Conservation (phyloP, 1,140 invertebrate genomes). For the Pristionchus pacificus region DNA sequence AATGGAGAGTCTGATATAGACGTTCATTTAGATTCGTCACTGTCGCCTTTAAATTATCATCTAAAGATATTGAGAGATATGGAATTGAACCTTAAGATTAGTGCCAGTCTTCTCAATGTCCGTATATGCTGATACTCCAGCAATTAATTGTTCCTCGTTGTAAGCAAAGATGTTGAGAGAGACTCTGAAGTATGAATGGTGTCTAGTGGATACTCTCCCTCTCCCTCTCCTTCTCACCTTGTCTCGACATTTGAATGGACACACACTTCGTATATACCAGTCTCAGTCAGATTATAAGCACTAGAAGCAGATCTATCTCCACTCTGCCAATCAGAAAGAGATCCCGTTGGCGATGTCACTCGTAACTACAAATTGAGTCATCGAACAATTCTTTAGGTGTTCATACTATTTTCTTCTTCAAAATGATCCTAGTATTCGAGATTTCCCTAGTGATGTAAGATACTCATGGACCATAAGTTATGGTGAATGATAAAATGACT, state of each 20-base stretch:
- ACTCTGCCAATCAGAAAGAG: slow-evolving; percentile 17
- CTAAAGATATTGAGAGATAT: too few species aligned
- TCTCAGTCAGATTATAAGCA: slow-evolving; percentile 17
- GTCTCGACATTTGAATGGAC: slow-evolving; percentile 5
- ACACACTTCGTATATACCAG: slow-evolving; percentile 17
- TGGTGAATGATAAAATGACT: too few species aligned
- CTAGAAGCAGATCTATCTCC: slow-evolving; percentile 10
- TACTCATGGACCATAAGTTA: too few species aligned
- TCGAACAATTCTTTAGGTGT: too few species aligned
- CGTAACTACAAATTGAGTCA: too few species aligned
- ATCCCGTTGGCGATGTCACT: background rate
- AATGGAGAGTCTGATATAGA: background rate
- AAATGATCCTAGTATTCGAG: too few species aligned
- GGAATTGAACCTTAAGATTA: background rate
- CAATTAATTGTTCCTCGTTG: background rate
- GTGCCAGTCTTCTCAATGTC: background rate
- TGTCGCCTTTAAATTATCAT: background rate
- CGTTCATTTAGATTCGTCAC: background rate
- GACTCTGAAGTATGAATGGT: too few species aligned
- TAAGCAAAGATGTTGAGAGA: background rate
- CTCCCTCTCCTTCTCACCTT: too few species aligned
- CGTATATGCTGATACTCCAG: background rate
- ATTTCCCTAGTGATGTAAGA: too few species aligned
- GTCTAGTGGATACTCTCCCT: too few species aligned
- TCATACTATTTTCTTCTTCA: too few species aligned